Evolutionary conservation across 2,888 invertebrate species (phyloP).

Genomic region (Aphidoletes aphidimyza): DNA sequence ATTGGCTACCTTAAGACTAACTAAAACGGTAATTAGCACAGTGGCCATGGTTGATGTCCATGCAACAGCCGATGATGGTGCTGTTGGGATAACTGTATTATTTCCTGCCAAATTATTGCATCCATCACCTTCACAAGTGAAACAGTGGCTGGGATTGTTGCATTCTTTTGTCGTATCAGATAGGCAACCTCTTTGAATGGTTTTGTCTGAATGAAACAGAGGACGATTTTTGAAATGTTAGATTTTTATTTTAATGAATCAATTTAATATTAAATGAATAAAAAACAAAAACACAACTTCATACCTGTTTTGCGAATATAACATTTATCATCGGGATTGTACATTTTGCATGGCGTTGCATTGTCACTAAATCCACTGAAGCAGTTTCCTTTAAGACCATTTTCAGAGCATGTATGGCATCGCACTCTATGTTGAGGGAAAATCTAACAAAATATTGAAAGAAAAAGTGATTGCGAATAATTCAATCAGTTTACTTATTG

Average conservation of each 20-base stretch:
- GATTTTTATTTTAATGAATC: too few species aligned
- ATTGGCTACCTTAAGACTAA: neutral
- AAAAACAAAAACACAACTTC: too few species aligned
- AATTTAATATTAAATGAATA: too few species aligned
- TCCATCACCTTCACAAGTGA: constrained; percentile 62
- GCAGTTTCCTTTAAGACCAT: neutral
- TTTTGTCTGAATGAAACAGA: neutral
- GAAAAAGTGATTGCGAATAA: neutral
- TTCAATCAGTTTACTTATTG: neutral
- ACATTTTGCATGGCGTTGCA: neutral
- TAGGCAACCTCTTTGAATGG: constrained; percentile 61
- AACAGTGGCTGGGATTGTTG: constrained; percentile 61
- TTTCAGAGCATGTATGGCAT: neutral
- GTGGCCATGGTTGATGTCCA: neutral
- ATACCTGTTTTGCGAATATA: neutral
- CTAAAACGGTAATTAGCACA: neutral
- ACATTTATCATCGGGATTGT: neutral
- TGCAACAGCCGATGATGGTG: neutral
- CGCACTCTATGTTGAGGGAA: neutral
- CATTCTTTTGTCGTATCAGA: constrained; percentile 61
- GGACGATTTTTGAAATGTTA: neutral
- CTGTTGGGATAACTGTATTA: neutral
- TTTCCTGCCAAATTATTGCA: constrained; percentile 60
- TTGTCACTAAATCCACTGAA: neutral
- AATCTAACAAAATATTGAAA: neutral